Evolutionary conservation across 2,113 vertebrate genomes (phyloP).

Genomic region (Thermophis baileyi): DNA sequence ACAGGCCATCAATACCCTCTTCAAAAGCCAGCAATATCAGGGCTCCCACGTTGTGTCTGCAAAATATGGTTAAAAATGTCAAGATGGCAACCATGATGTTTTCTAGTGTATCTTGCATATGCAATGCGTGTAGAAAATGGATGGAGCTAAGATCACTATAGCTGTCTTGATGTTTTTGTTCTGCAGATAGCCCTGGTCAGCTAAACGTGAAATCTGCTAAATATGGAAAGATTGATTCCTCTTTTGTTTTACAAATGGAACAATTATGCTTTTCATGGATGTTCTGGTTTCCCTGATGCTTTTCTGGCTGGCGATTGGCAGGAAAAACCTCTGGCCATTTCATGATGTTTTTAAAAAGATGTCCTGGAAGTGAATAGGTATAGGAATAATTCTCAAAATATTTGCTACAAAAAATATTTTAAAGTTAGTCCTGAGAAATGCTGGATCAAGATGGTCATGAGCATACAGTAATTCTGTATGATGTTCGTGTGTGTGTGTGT

Average conservation of each 20-base stretch:
- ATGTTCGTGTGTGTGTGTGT: not conserved
- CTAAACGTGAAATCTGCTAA: not conserved
- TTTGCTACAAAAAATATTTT: not conserved
- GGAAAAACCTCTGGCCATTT: not conserved
- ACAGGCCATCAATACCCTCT: not conserved
- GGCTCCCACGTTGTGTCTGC: not conserved
- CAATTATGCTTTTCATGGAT: not conserved
- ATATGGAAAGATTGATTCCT: not conserved
- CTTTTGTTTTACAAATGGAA: not conserved
- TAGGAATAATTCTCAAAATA: not conserved
- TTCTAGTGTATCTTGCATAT: not conserved
- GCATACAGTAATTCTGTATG: not conserved
- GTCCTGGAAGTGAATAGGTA: not conserved
- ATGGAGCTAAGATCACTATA: not conserved
- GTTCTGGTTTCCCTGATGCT: not conserved
- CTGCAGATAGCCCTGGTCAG: not conserved
- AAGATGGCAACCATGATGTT: not conserved
- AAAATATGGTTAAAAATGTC: not conserved
- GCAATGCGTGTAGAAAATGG: not conserved
- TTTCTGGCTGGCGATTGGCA: not conserved
- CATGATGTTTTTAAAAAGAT: not conserved
- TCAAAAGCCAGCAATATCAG: not conserved
- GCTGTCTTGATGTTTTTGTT: not conserved
- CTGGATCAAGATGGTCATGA: not conserved
- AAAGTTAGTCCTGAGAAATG: not conserved